Base-by-base conservation (phyloP, 2,888 invertebrate genomes). In the Acanthopleura granulata region DNA sequence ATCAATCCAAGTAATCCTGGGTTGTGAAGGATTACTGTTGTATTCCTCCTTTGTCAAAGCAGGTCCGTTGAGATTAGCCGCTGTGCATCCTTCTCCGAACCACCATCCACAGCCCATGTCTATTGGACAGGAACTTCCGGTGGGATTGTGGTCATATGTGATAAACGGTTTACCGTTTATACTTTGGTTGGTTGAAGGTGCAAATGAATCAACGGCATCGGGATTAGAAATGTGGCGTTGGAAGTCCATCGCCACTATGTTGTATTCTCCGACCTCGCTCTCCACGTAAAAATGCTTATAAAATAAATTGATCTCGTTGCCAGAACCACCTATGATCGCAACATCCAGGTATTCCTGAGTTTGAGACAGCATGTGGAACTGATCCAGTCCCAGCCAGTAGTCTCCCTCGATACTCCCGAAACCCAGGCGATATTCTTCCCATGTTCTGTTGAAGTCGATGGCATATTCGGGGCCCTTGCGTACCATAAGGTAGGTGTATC, bases 351-450 rank as follows among this genome's bases (percentile, higher is more conserved):
- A n/a, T n/a, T 57, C 22, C 57, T 57, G 57, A 9, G 57, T 57
- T 22, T 57, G 18, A 9, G 66, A 3, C 1, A 66, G 4, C 27
- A 25, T 15, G 66, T 27, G 66, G 15, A 66, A 22, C 25, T 66
- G 66, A 3, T 66, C 66, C 25, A 66, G 25, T 6, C 66, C 66
- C 18, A 66, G 22, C 66, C 66, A 66, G 29, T 27, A 27, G 29
- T 66, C 66, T 6, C 25, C 29, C 25, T 66, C 66, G 25, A 66
- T 27, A 66, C 25, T 15, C 22, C 66, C 66, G 29, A 66, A 66
- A 22, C 66, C 66, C 6, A 3, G 18, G 16, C 16, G 22, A 27
- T 66, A 66, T 16, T 66, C 66, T 27, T 22, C 40, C 40, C 40
- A 40, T 40, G 40, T 40, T 40, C 40, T 40, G 40, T 40, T 40